Evolutionary conservation across 2,113 vertebrate genomes (phyloP), one percentile per base, ranked within the genome.

Genomic region (Megalops atlanticus): DNA sequence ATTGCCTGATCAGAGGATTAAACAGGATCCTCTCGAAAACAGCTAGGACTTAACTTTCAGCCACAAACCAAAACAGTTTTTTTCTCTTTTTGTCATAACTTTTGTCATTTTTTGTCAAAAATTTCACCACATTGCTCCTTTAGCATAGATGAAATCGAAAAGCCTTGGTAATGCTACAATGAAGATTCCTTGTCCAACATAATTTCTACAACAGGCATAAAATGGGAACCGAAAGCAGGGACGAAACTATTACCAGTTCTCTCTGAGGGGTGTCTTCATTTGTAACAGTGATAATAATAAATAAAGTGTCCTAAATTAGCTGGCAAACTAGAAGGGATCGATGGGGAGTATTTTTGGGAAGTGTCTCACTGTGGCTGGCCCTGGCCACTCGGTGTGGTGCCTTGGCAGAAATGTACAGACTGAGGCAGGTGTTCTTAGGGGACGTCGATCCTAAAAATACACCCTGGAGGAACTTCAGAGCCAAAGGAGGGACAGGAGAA

Each of bases 401-500:
- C 88, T 88, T 91, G 91, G 83, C 49, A 85, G 89, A 76, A 83
- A 85, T 88, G 91, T 93, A 95, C 78, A 86, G 89, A 91, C 84
- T 88, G 87, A 16, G 90, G 89, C 95, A 96, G 95, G 93, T 96
- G 95, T 78, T 84, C 82, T 83, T 72, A 39, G 78, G 84, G 89
- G 87, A 86, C 86, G 85, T 81, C 78, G 54, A 24, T 31, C 70
- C 92, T 92, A 94, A 94, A 95, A 95, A 96, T 95, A 96, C 78
- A 45, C 54, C 10, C 49, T 87, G 92, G 93, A 90, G 92, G 87
- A 93, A 87, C 89, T 89, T 45, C 84, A 49, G 0, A 58, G 47
- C 52, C 80, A 40, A 15, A 72, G 38, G 4, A 40, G 24, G 33
- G 75, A 74, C 7, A 54, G 4, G 10, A 2, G 33, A 38, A 69